These are phyloP conservation scores for Drosophila bunnanda DNA, from an alignment of 2,888 invertebrate genomes.

Conservation along the genomic window DNA sequence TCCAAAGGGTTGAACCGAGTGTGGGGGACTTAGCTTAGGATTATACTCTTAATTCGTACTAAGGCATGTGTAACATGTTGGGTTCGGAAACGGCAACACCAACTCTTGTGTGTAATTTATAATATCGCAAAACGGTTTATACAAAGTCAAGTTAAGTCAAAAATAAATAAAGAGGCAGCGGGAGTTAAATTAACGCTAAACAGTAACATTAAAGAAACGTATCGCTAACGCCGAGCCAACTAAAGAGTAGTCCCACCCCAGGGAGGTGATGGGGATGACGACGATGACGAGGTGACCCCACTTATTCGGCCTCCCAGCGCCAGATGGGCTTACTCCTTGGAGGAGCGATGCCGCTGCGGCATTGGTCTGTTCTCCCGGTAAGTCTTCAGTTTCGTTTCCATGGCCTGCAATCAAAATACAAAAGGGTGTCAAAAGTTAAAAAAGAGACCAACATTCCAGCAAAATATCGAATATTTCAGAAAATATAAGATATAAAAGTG, in stretches of 20 bases:
- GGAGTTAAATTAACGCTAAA: constrained; percentile 39
- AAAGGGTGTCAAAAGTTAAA: constrained; percentile 5
- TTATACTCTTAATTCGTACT: constrained; percentile 49
- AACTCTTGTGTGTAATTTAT: constrained; percentile 40
- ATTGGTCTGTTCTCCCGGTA: constrained; percentile 83
- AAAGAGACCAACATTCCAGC: constrained; percentile 2
- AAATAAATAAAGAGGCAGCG: constrained; percentile 63
- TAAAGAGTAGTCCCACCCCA: constrained; percentile 39
- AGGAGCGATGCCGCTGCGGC: constrained; percentile 84
- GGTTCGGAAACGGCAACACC: constrained; percentile 46
- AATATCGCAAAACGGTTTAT: constrained; percentile 59
- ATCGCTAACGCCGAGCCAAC: constrained; percentile 44
- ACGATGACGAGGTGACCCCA: constrained; percentile 1
- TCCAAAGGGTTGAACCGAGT: constrained; percentile 29
- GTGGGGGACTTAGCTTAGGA: constrained; percentile 34
- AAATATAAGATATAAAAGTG: background rate
- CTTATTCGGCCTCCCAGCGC: constrained; percentile 34
- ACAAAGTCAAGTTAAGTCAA: constrained; percentile 63
- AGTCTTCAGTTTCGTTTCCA: constrained; percentile 85
- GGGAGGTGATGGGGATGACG: constrained; percentile 1
- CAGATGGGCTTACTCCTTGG: constrained; percentile 56
- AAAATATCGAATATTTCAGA: background rate
- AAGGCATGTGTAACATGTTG: constrained; percentile 50
- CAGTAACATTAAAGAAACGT: constrained; percentile 50
- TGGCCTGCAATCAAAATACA: constrained; percentile 76